phyloP scores from a whole-genome alignment of 2,113 vertebrate genomes.

The Cygnus buccinator region DNA sequence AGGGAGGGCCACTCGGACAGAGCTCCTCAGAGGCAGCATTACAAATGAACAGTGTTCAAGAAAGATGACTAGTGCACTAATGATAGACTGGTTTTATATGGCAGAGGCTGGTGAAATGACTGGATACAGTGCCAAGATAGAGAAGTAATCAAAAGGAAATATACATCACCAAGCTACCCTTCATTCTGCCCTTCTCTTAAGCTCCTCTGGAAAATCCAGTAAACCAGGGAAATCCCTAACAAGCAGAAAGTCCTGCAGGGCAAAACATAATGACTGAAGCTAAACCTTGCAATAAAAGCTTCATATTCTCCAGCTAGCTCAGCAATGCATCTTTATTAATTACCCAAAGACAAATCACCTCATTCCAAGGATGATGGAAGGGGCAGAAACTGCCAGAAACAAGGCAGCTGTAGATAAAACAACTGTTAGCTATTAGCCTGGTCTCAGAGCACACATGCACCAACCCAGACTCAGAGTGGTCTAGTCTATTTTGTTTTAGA shows the following conservation, averaged over 20 bases:
- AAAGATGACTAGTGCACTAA: neutral
- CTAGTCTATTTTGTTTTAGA: neutral
- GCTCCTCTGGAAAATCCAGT: neutral
- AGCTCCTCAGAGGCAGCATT: neutral
- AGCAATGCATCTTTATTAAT: slow-evolving; percentile 41
- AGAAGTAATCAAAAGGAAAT: neutral
- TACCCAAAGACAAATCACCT: slow-evolving; percentile 62
- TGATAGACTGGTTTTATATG: neutral
- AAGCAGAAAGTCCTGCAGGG: slow-evolving; percentile 5
- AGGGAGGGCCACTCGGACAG: neutral
- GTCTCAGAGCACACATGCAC: neutral
- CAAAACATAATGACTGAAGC: neutral
- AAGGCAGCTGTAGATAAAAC: neutral
- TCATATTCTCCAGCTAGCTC: slow-evolving; percentile 28
- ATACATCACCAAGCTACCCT: neutral
- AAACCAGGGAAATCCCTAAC: slow-evolving; percentile 17
- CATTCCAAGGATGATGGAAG: slow-evolving; percentile 5
- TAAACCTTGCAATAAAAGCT: slow-evolving; percentile 10
- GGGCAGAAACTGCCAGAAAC: slow-evolving; percentile 40
- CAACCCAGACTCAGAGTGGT: neutral
- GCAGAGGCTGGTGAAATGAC: neutral
- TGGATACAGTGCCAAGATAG: neutral
- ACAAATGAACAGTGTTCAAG: neutral
- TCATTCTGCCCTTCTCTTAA: neutral
- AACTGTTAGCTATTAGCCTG: neutral